Evolutionary conservation across 2,797 vertebrate genomes (phyloP), one percentile per base, ranked within the genome.

Genomic region (Enteromius mattozi): DNA sequence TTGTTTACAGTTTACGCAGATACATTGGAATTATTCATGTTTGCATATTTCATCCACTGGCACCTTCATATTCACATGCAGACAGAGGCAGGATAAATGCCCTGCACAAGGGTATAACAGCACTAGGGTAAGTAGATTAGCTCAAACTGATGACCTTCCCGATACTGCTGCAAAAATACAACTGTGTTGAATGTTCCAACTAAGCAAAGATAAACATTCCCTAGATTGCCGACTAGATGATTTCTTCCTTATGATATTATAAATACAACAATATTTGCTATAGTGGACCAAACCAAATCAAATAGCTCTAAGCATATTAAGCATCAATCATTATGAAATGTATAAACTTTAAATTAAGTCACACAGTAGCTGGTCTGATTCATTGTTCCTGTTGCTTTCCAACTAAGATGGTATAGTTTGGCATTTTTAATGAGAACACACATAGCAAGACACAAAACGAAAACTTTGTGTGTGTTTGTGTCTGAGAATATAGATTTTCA

Each of bases 1-100:
- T 78, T 78, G 82, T 78, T 83, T 59, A 82, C 27, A 33, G 47
- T 69, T 83, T 59, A 47, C 27, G 2, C 74, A 70, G 74, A 33
- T 59, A 69, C 27, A 13, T 40, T 76, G 61, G 30, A 83, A 83
- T 83, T 77, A 69, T 78, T 69, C 63, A 77, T 24, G 49, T 78
- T 78, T 84, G 49, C 37, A 78, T 78, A 78, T 84, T 78, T 77
- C 40, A 51, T 77, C 72, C 72, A 77, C 33, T 78, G 49, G 35
- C 63, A 83, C 27, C 33, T 65, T 63, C 42, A 74, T 65, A 74
- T 83, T 83, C 82, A 35, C 35, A 77, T 13, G 47, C 9, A 68
- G n/a, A 54, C 63, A 61, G 49, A 56, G n/a, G 19, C 72, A 70
- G 49, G 13, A 78, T 69, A 59, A 77, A 40, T 61, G 40, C 27